These are phyloP conservation scores for Bambusicola thoracicus DNA, from an alignment of 2,113 vertebrate genomes.

Conservation along the genomic window DNA sequence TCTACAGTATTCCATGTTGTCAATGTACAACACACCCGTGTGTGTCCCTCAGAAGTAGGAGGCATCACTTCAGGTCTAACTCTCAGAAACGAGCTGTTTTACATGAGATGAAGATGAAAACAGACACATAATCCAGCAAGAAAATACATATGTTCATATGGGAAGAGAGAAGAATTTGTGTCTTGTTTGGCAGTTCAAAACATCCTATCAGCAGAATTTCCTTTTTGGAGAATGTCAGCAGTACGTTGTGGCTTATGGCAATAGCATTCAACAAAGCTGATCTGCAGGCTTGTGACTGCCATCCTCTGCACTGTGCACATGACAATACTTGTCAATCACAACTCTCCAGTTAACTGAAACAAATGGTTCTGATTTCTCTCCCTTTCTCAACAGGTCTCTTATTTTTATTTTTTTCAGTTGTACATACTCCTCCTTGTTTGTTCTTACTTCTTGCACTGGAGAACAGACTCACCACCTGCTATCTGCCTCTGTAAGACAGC, in stretches of 20 bases:
- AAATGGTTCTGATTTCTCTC: fast-evolving
- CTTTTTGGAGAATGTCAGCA: neutral
- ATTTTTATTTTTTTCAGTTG: neutral
- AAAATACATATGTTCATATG: fast-evolving
- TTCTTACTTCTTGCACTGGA: neutral
- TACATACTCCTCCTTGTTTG: neutral
- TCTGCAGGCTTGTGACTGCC: neutral
- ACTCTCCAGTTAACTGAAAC: neutral
- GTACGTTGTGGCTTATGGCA: neutral
- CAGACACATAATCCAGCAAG: neutral
- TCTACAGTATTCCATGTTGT: neutral
- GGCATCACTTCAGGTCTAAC: neutral
- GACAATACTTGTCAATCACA: neutral
- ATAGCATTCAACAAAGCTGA: neutral
- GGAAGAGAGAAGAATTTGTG: neutral
- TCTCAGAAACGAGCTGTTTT: neutral
- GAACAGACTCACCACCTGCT: neutral
- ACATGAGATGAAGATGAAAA: neutral
- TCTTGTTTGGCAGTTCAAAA: neutral
- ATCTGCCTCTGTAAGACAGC: neutral
- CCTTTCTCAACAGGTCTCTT: neutral
- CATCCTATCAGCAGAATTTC: neutral
- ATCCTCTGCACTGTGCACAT: neutral
- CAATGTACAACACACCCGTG: fast-evolving
- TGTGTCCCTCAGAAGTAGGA: neutral